A percentile compares a stretch with the other conserved stretches of the same genome.
phyloP scores from a whole-genome alignment of 2,888 invertebrate genomes.

The Phengaris alcon region DNA sequence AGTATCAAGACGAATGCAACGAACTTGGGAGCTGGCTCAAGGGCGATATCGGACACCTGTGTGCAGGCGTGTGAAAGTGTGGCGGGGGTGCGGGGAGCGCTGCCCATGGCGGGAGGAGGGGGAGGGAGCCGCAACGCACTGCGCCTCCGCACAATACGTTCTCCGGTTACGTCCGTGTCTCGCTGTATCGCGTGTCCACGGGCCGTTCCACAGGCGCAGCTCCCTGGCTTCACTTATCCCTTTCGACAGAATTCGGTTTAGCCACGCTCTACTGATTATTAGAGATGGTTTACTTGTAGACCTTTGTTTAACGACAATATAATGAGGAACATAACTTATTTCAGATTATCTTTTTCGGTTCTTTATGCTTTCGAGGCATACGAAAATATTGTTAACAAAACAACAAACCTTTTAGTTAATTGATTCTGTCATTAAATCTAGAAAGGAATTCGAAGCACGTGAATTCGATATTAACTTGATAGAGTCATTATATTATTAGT shows the following conservation, averaged over 20 bases:
- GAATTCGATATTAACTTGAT: constrained; percentile 3
- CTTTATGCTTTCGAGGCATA: background rate
- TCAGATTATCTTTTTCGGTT: background rate
- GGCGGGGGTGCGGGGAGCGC: constrained; percentile 40
- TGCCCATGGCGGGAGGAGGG: constrained; percentile 37
- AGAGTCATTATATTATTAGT: constrained; percentile 11
- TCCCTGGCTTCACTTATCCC: constrained; percentile 56
- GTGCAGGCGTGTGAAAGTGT: constrained; percentile 75
- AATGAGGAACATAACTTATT: background rate
- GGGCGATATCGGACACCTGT: constrained; percentile 77
- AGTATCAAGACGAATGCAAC: constrained; percentile 47
- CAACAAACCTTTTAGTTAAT: background rate
- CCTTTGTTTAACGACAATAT: constrained; percentile 33
- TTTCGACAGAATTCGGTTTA: constrained; percentile 68
- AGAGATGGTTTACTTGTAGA: constrained; percentile 47
- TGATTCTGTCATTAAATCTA: background rate
- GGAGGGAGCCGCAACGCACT: constrained; percentile 64
- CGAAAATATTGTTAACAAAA: background rate
- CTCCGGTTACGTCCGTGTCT: constrained; percentile 74
- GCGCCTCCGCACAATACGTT: constrained; percentile 73
- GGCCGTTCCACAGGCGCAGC: constrained; percentile 45
- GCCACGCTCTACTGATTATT: constrained; percentile 60
- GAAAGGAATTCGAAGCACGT: constrained; percentile 11
- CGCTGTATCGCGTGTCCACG: constrained; percentile 60
- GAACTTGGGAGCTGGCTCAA: constrained; percentile 68